These are phyloP conservation scores for Nymphalis io DNA, from an alignment of 1,140 invertebrate genomes.

Conservation along the genomic window DNA sequence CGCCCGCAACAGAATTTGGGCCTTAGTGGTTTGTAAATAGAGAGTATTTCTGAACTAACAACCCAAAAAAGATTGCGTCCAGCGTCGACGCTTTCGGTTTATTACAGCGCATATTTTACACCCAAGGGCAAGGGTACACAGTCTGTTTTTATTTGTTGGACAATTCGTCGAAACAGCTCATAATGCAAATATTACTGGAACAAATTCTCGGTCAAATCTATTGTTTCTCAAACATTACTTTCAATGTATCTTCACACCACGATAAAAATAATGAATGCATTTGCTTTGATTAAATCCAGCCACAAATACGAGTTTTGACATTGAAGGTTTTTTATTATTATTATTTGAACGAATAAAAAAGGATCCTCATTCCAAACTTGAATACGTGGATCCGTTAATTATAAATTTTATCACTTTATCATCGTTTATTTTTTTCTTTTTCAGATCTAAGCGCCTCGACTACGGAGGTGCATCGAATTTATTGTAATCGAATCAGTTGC, in stretches of 20 bases:
- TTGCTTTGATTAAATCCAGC: conserved; percentile 46
- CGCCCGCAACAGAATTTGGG: conserved; percentile 39
- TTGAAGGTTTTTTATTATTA: conserved; percentile 26
- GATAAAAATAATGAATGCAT: conserved; percentile 33
- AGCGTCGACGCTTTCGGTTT: conserved; percentile 61
- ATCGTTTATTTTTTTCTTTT: conserved; percentile 50
- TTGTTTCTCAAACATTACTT: conserved; percentile 55
- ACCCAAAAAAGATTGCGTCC: conserved; percentile 51
- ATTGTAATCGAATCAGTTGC: neutral
- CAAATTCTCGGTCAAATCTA: conserved; percentile 56
- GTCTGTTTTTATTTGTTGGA: conserved; percentile 63
- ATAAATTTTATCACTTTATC: conserved; percentile 14
- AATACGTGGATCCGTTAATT: neutral
- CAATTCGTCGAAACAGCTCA: conserved; percentile 58
- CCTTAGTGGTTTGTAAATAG: conserved; percentile 31
- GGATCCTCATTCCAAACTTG: conserved; percentile 5
- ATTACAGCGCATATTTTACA: conserved; percentile 71
- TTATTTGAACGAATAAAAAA: conserved; percentile 12
- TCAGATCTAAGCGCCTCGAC: conserved; percentile 53
- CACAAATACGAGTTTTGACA: conserved; percentile 36
- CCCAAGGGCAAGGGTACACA: conserved; percentile 75
- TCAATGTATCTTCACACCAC: conserved; percentile 44
- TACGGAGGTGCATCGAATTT: conserved; percentile 18
- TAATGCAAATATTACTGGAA: conserved; percentile 46
- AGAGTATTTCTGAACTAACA: conserved; percentile 34